Evolutionary conservation across 2,113 vertebrate species (phyloP).

Genomic region (Pelusios castaneus): DNA sequence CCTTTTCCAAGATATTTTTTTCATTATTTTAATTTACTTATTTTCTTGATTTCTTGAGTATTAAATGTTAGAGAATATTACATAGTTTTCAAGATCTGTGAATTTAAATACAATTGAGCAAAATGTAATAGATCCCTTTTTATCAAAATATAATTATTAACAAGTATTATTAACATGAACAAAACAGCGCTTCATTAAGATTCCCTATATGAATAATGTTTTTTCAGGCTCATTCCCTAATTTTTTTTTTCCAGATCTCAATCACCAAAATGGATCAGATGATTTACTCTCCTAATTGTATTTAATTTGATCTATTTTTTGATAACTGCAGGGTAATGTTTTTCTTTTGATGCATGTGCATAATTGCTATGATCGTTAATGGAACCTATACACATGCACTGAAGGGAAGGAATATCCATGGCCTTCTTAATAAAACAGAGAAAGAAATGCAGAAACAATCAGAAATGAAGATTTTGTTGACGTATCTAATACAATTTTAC

Average conservation of each 20-base stretch:
- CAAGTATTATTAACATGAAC: background rate
- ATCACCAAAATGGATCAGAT: background rate
- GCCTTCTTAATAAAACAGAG: background rate
- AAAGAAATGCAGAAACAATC: background rate
- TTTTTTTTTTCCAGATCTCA: background rate
- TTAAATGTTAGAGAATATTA: background rate
- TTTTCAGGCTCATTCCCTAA: background rate
- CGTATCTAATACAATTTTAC: background rate
- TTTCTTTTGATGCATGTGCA: background rate
- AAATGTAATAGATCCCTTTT: background rate
- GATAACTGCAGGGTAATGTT: background rate
- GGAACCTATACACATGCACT: background rate
- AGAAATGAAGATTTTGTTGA: background rate
- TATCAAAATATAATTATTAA: background rate
- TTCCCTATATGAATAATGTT: background rate
- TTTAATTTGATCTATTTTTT: background rate
- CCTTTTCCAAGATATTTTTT: background rate
- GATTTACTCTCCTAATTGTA: background rate
- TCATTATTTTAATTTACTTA: background rate
- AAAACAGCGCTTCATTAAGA: background rate
- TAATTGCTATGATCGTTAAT: background rate
- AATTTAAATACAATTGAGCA: background rate
- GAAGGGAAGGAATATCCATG: background rate
- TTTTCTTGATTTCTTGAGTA: background rate
- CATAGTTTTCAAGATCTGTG: background rate